Conservation (phyloP, 2,888 invertebrate genomes). For the Cheilosia vernalis region DNA sequence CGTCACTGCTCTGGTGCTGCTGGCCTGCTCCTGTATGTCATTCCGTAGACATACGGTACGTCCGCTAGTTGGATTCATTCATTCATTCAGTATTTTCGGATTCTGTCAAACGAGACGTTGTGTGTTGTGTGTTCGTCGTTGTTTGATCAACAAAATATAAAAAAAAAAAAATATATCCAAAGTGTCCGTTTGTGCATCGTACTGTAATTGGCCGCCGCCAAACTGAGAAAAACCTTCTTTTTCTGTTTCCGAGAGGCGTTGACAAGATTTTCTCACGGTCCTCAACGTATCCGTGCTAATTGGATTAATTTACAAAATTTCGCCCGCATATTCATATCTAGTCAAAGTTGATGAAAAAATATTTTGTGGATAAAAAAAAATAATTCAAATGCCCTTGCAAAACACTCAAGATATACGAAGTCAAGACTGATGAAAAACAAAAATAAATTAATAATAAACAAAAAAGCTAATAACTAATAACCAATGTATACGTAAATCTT, state of each 20-base stretch:
- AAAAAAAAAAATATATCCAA: slow-evolving; percentile 45
- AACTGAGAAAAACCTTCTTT: slow-evolving; percentile 44
- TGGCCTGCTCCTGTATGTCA: slow-evolving; percentile 66
- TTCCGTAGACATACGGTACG: slow-evolving; percentile 72
- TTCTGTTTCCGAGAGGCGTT: slow-evolving; percentile 45
- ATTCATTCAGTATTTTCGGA: slow-evolving; percentile 75
- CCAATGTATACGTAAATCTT: slow-evolving; percentile 82
- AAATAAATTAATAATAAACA: slow-evolving; percentile 77
- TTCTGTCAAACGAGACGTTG: slow-evolving; percentile 74
- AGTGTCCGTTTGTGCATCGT: slow-evolving; percentile 62
- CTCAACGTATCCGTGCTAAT: slow-evolving; percentile 35
- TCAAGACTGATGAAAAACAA: slow-evolving; percentile 79
- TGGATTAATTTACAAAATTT: slow-evolving; percentile 58
- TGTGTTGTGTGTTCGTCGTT: slow-evolving; percentile 70
- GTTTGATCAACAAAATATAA: slow-evolving; percentile 37
- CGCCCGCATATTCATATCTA: slow-evolving; percentile 74
- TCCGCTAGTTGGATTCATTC: slow-evolving; percentile 74
- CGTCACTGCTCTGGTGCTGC: slow-evolving; percentile 50
- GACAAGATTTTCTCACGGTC: slow-evolving; percentile 58
- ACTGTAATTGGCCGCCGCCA: slow-evolving; percentile 68
- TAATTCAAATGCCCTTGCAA: neutral
- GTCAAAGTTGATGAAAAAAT: slow-evolving; percentile 77
- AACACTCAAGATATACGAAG: slow-evolving; percentile 70
- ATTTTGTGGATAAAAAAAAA: slow-evolving; percentile 71
- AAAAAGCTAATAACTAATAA: slow-evolving; percentile 69